Evolutionary conservation across 2,888 invertebrate species (phyloP).

Genomic region (Brachyopa scutellaris): DNA sequence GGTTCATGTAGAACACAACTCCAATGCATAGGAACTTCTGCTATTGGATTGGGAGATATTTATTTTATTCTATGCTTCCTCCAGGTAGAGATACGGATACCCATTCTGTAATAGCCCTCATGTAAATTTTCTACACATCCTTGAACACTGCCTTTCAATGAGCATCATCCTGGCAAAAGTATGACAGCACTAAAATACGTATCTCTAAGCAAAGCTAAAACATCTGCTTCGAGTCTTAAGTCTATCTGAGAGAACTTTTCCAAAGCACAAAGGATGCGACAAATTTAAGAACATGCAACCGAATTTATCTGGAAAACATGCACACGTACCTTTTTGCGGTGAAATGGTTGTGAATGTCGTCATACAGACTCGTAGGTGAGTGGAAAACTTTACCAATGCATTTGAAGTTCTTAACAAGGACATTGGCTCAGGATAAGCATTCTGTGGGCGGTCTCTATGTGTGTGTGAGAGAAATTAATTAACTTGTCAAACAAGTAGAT

Average conservation of each 20-base stretch:
- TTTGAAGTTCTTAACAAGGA: slow-evolving; percentile 10
- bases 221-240: neutral
- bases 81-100: neutral
- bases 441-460: neutral
- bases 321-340: neutral
- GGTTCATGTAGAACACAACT: slow-evolving; percentile 26
- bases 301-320: slow-evolving; percentile 9
- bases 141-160: slow-evolving; percentile 44
- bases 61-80: neutral
- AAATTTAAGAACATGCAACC: neutral
- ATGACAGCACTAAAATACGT: neutral
- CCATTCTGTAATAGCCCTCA: neutral
- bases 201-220: neutral
- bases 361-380: slow-evolving; percentile 6
- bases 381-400: slow-evolving; percentile 35
- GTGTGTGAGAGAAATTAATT: slow-evolving; percentile 23
- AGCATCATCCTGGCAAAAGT: slow-evolving; percentile 26
- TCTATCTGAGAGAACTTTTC: neutral
- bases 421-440: neutral
- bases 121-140: neutral
- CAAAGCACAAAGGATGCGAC: neutral
- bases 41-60: slow-evolving; percentile 35
- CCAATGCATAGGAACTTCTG: slow-evolving; percentile 25
- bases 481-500: slow-evolving; percentile 30
- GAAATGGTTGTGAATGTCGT: too few relatives aligned